phyloP scores from a whole-genome alignment of 2,888 invertebrate species.

The Vandiemenella viatica region DNA sequence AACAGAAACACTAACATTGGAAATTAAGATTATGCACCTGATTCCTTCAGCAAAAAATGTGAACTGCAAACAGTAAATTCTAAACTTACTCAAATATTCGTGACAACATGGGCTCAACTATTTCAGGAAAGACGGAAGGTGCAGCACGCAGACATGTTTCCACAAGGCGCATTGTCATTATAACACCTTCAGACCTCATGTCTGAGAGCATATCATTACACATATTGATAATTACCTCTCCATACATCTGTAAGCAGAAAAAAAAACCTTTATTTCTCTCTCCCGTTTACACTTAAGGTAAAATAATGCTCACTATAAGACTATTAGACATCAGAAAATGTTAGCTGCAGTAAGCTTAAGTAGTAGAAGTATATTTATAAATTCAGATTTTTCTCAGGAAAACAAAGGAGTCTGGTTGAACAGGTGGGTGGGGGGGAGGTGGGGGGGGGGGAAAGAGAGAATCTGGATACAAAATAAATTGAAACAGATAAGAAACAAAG shows the following conservation, averaged over 20 bases:
- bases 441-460: too few species aligned
- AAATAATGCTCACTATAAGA: neutral
- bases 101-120: constrained; percentile 47
- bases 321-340: neutral
- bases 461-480: too few species aligned
- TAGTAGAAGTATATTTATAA: neutral
- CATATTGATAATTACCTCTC: constrained; percentile 50
- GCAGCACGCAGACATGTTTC: constrained; percentile 61
- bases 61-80: neutral
- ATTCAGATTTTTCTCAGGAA: neutral
- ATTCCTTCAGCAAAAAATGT: too few species aligned
- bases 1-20: too few species aligned
- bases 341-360: neutral
- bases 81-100: constrained; percentile 40
- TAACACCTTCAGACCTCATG: constrained; percentile 55
- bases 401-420: too few species aligned
- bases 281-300: neutral
- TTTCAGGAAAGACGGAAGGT: constrained; percentile 54
- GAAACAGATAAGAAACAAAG: too few species aligned
- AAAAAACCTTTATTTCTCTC: neutral
- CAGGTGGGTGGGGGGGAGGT: too few species aligned
- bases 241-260: constrained; percentile 40
- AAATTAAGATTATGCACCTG: too few species aligned
- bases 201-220: constrained; percentile 62
- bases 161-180: constrained; percentile 56